Conservation (phyloP, 2,797 vertebrate genomes). For the Muscicapa striata region DNA sequence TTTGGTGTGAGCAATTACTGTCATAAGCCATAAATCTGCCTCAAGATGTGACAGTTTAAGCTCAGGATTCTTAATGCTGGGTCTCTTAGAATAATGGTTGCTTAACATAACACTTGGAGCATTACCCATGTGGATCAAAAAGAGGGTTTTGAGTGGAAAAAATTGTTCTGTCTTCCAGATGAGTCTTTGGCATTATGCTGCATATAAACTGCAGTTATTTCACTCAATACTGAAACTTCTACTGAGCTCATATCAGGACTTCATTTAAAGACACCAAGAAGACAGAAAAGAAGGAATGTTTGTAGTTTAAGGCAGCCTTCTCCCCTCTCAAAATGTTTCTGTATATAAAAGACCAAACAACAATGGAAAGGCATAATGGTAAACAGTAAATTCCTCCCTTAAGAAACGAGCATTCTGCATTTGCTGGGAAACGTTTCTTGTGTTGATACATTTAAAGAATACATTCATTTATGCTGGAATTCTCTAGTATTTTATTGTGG, state of each 20-base stretch:
- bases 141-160: not conserved
- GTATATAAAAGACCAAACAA: not conserved
- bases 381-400: not conserved
- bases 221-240: not conserved
- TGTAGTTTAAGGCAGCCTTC: not conserved
- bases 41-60: conserved; percentile 9
- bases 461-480: not conserved
- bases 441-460: not conserved
- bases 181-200: not conserved
- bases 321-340: not conserved
- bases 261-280: not conserved
- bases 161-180: conserved; percentile 8
- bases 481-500: not conserved
- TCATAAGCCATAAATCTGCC: conserved; percentile 37
- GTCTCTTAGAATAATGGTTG: conserved; percentile 39
- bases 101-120: conserved; percentile 39
- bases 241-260: not conserved
- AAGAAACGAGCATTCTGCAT: not conserved
- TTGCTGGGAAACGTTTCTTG: not conserved
- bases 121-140: conserved; percentile 51
- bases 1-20: conserved; percentile 40
- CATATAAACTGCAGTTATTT: not conserved
- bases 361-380: not conserved
- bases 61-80: conserved; percentile 10
- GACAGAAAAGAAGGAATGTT: not conserved